Percentiles rank a stretch among this genome's conserved stretches.
Conservation (phyloP, 2,888 invertebrate species). For the Selenia dentaria region DNA sequence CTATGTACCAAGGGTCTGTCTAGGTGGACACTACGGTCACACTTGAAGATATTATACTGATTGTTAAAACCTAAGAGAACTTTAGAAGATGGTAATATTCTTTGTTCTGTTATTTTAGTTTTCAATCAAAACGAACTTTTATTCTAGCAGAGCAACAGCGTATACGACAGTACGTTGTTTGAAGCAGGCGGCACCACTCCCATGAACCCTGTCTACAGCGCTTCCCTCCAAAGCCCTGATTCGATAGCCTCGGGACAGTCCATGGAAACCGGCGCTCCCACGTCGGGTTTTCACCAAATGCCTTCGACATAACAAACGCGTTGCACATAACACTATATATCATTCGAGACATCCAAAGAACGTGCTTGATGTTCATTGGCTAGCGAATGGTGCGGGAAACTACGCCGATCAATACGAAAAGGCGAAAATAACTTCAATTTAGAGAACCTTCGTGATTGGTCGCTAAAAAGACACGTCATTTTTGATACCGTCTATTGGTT, state of each 20-base stretch:
- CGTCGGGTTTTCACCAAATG: constrained; percentile 49
- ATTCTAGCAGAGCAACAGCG: constrained; percentile 86
- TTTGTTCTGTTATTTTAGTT: too few species aligned
- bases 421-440: background rate
- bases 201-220: constrained; percentile 87
- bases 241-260: constrained; percentile 86
- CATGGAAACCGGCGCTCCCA: constrained; percentile 58
- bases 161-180: constrained; percentile 89
- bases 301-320: constrained; percentile 68
- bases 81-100: too few species aligned
- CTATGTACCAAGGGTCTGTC: too few species aligned
- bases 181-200: constrained; percentile 87
- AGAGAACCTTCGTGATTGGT: too few species aligned
- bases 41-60: too few species aligned
- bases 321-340: constrained; percentile 1
- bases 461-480: background rate
- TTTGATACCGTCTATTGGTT: background rate
- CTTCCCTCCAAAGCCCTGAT: constrained; percentile 89
- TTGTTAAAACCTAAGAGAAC: too few species aligned
- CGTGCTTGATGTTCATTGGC: constrained; percentile 34
- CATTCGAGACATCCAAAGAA: constrained; percentile 31
- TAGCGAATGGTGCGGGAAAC: constrained; percentile 8
- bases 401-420: too few species aligned
- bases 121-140: background rate
- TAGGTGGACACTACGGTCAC: too few species aligned